These are phyloP conservation scores for Esox masquinongy DNA, from an alignment of 2,797 vertebrate species.

Conservation along the genomic window DNA sequence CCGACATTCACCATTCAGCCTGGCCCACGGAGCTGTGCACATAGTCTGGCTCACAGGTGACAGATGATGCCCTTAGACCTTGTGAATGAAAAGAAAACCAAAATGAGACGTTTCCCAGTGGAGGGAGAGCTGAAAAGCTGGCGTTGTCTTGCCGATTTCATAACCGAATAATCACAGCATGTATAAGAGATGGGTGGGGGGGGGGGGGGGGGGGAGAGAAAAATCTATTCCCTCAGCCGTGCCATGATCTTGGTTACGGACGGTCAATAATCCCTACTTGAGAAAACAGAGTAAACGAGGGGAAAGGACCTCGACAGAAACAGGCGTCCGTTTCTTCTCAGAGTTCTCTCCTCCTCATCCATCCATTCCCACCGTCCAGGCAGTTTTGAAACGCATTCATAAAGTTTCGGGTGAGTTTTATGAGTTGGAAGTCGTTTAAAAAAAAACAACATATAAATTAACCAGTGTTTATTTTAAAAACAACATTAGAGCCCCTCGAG, in stretches of 20 bases:
- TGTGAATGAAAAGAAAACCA: background rate
- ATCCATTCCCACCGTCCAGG: conserved; percentile 15
- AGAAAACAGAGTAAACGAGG: conserved; percentile 5
- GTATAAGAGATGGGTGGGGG: too few relatives aligned
- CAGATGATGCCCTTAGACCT: background rate
- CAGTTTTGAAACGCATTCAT: conserved; percentile 29
- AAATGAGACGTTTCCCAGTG: background rate
- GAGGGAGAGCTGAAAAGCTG: conserved; percentile 5
- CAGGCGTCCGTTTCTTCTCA: conserved; percentile 24
- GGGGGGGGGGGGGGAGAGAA: too few relatives aligned
- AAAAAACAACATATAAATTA: conserved; percentile 31
- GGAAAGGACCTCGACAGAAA: conserved; percentile 16
- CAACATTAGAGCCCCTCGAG: conserved; percentile 32
- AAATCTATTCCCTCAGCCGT: background rate
- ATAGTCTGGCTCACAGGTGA: background rate
- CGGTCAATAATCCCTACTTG: conserved; percentile 17
- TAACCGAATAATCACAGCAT: background rate
- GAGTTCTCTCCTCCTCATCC: background rate
- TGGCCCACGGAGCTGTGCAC: background rate
- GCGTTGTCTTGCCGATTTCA: conserved; percentile 7
- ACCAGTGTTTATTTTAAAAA: conserved; percentile 55
- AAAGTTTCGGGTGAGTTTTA: conserved; percentile 39
- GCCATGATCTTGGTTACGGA: conserved; percentile 20
- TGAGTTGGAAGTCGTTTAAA: conserved; percentile 33
- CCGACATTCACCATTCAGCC: conserved; percentile 6